phyloP scores from a whole-genome alignment of 2,113 vertebrate genomes.

The Plestiodon gilberti region DNA sequence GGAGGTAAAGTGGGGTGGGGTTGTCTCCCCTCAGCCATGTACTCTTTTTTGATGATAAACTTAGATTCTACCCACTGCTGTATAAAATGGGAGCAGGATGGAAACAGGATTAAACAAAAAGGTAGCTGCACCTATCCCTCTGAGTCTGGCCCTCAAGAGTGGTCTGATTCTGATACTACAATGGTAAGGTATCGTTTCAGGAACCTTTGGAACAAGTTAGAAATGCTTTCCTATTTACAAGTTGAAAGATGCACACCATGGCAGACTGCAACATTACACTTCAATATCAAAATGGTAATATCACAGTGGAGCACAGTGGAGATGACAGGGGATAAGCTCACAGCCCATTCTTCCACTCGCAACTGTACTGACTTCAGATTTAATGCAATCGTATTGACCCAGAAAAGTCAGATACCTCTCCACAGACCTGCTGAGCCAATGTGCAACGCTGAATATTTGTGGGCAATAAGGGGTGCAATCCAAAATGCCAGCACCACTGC shows the following conservation, averaged over 20 bases:
- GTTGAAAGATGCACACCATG: neutral
- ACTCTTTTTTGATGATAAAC: slow-evolving; percentile 7
- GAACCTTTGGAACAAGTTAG: slow-evolving; percentile 30
- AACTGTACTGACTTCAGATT: neutral
- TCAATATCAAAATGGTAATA: neutral
- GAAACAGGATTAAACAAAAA: neutral
- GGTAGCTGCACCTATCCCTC: too few relatives aligned
- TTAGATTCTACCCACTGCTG: neutral
- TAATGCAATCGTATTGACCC: neutral
- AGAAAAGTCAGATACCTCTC: neutral
- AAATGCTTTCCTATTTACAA: neutral
- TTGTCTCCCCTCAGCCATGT: neutral
- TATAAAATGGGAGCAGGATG: neutral
- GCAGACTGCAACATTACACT: neutral
- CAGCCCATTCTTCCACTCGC: neutral
- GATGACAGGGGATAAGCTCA: neutral
- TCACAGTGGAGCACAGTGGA: neutral
- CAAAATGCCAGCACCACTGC: neutral
- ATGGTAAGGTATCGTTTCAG: slow-evolving; percentile 6
- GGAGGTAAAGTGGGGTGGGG: neutral
- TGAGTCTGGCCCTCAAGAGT: slow-evolving; percentile 22
- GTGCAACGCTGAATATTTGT: neutral
- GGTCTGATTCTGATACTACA: slow-evolving; percentile 39
- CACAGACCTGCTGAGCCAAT: neutral
- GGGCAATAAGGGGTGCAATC: neutral